phyloP scores from a whole-genome alignment of 2,797 vertebrate species.

The Orientallactaga sibirica region DNA sequence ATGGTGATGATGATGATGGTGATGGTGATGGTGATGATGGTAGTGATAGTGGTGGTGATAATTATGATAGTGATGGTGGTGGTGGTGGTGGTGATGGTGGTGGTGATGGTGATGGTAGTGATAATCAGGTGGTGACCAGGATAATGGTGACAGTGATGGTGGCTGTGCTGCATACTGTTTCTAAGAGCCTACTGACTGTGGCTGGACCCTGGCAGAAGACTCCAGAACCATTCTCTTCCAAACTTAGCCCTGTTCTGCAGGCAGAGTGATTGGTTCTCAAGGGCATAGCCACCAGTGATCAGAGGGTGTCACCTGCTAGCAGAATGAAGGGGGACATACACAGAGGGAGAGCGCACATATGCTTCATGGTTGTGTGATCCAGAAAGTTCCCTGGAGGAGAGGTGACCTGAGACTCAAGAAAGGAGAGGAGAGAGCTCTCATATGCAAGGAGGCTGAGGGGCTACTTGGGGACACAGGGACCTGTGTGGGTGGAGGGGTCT shows the following conservation, averaged over 20 bases:
- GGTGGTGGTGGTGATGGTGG: accelerated
- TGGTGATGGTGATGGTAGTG: neutral
- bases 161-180: neutral
- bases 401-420: neutral
- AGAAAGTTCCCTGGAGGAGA: neutral
- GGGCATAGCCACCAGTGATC: neutral
- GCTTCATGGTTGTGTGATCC: neutral
- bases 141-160: accelerated
- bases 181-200: neutral
- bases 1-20: accelerated
- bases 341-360: neutral
- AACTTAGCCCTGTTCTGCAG: neutral
- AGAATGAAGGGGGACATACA: neutral
- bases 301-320: neutral
- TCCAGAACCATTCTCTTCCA: neutral
- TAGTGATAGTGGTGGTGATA: accelerated
- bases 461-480: neutral
- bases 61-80: accelerated
- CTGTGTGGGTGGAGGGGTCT: neutral
- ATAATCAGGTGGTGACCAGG: neutral
- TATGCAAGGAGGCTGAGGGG: neutral
- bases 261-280: neutral
- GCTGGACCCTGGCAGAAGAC: neutral
- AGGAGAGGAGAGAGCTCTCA: neutral
- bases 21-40: accelerated